Conservation (phyloP, 1,140 invertebrate genomes). For the Charaxes varanes region DNA sequence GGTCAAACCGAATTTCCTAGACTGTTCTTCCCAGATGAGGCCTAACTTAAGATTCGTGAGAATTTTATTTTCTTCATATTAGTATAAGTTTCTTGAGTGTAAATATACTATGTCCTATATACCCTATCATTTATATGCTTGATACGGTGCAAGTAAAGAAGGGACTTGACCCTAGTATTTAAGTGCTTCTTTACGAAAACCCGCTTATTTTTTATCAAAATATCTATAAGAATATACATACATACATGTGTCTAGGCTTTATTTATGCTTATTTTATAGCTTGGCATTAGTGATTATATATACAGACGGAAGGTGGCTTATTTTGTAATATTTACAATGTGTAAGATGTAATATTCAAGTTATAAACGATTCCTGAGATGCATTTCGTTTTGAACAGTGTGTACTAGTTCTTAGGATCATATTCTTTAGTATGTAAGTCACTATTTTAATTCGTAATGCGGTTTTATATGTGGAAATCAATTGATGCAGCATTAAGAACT, state of each 20-base stretch:
- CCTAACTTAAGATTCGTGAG: slow-evolving; percentile 10
- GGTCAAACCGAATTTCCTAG: slow-evolving; percentile 22
- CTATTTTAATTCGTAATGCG: slow-evolving; percentile 4
- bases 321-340: slow-evolving; percentile 1
- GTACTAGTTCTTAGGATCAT: slow-evolving; percentile 6
- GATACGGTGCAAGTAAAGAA: slow-evolving; percentile 28
- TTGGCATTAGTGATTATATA: background rate
- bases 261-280: slow-evolving; percentile 10
- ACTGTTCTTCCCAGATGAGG: slow-evolving; percentile 16
- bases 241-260: too few species aligned
- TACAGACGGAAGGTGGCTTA: background rate
- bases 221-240: slow-evolving; percentile 9
- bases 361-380: slow-evolving; percentile 21
- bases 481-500: too few species aligned
- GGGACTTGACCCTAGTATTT: slow-evolving; percentile 33
- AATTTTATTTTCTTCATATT: slow-evolving; percentile 1
- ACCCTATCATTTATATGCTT: slow-evolving; percentile 4
- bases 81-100: slow-evolving; percentile 11
- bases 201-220: slow-evolving; percentile 4
- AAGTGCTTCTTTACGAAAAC: slow-evolving; percentile 34
- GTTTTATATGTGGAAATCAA: too few species aligned
- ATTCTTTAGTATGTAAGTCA: background rate
- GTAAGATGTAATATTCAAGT: slow-evolving; percentile 5
- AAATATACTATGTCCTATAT: slow-evolving; percentile 4
- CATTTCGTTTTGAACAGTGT: slow-evolving; percentile 19